phyloP scores from a whole-genome alignment of 2,888 invertebrate species.

The Hyposoter didymator region DNA sequence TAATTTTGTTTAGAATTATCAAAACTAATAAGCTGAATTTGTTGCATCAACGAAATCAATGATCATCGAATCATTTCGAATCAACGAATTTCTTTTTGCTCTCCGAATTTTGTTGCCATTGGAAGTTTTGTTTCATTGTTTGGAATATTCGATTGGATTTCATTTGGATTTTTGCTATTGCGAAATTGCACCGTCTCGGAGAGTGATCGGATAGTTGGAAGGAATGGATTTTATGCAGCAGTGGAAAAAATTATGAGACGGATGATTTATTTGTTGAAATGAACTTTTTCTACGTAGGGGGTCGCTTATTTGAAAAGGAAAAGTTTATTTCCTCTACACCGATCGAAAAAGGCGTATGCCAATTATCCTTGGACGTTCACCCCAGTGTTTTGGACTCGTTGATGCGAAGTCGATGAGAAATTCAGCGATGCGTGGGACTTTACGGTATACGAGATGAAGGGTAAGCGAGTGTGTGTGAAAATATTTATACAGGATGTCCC shows the following conservation, averaged over 20 bases:
- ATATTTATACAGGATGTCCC: conserved; percentile 11
- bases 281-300: not conserved
- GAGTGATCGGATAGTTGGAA: not conserved
- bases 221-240: not conserved
- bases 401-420: conserved; percentile 61
- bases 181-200: not conserved
- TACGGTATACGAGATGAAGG: conserved; percentile 33
- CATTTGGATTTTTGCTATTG: not conserved
- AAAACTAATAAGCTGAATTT: too few species aligned
- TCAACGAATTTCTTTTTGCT: too few species aligned
- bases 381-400: conserved; percentile 41
- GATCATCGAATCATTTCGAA: too few species aligned
- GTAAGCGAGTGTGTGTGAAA: conserved; percentile 19
- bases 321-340: conserved; percentile 18
- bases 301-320: not conserved
- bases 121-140: not conserved
- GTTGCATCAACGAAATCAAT: too few species aligned
- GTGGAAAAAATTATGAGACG: not conserved
- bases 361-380: conserved; percentile 29
- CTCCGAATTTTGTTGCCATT: not conserved
- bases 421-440: conserved; percentile 52
- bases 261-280: not conserved
- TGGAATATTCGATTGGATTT: not conserved
- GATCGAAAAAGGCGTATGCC: conserved; percentile 35
- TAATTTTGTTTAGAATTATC: too few species aligned